Percentiles rank a stretch among this genome's conserved stretches.
These are phyloP conservation scores for Burhinus oedicnemus DNA, from an alignment of 2,113 vertebrate genomes.

Conservation along the genomic window DNA sequence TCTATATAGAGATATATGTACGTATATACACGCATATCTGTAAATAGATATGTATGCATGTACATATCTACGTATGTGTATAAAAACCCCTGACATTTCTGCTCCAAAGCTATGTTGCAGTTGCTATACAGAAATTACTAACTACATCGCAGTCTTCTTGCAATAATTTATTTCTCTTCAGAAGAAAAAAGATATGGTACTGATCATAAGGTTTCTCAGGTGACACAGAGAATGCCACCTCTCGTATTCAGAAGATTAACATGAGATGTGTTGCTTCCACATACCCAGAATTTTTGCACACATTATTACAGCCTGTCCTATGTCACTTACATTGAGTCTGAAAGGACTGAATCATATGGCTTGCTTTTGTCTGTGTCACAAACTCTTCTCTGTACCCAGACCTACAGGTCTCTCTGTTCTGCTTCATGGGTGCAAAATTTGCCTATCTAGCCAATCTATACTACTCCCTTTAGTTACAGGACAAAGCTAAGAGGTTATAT, in stretches of 20 bases:
- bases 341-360: background rate
- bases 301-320: background rate
- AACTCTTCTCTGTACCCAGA: background rate
- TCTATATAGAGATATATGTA: background rate
- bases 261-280: background rate
- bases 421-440: background rate
- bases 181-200: background rate
- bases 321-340: background rate
- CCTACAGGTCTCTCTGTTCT: background rate
- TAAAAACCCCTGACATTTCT: background rate
- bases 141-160: background rate
- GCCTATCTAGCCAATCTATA: background rate
- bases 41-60: accelerated
- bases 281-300: background rate
- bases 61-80: background rate
- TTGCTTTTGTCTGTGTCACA: background rate
- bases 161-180: background rate
- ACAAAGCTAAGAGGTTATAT: background rate
- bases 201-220: background rate
- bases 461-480: background rate
- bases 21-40: background rate
- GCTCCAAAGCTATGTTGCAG: background rate
- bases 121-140: background rate
- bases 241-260: background rate
- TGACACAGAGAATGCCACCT: background rate